Base-by-base conservation (phyloP, 2,113 vertebrate species). In the Petaurus breviceps region DNA sequence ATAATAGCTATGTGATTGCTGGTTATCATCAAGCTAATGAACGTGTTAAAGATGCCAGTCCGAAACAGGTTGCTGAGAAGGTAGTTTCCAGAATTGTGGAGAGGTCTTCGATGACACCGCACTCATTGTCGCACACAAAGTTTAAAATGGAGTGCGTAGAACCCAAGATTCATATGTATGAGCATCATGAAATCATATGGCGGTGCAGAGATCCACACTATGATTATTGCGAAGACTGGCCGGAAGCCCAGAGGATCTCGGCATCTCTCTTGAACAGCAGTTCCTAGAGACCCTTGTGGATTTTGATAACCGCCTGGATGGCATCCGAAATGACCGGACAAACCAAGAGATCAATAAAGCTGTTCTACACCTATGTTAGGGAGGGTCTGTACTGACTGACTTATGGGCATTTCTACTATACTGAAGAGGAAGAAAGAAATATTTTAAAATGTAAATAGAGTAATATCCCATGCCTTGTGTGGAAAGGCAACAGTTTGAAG, bases 1-100 rank as follows among this genome's bases (percentile, higher is more conserved):
- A 99, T 98, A 99, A 99, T 93, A 99, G 99, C 96, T 99, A 99
- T 91, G 98, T 99, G 95, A 99, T 99, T 94, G 99, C 99, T 92
- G 99, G 99, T 51, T 99, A 99, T 97, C 99, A 99, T 98, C 99
- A 99, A 98, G 99, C 99, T n/a, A 99, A 99, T 31, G 99, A 99
- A 92, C 99, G 99, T 89, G 98, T 99, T 49, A 99, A 99, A 98
- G 99, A 99, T 96, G 98, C 99, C 97, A 99, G 99, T 97, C 99
- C 99, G 12, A 99, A 99, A 98, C 99, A 99, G 98, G 99, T 99
- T 3, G 99, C 99, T 25, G 99, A 99, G 96, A 99, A 99, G 96
- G 99, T 99, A 94, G 99, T 99, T 14, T 99, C 99, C 93, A 99
- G 99, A 93, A 99, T 99, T 50, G 99, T 99, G 10, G 99, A 99